Conservation (phyloP, 2,888 invertebrate genomes). For the Drosophila aldrichi region DNA sequence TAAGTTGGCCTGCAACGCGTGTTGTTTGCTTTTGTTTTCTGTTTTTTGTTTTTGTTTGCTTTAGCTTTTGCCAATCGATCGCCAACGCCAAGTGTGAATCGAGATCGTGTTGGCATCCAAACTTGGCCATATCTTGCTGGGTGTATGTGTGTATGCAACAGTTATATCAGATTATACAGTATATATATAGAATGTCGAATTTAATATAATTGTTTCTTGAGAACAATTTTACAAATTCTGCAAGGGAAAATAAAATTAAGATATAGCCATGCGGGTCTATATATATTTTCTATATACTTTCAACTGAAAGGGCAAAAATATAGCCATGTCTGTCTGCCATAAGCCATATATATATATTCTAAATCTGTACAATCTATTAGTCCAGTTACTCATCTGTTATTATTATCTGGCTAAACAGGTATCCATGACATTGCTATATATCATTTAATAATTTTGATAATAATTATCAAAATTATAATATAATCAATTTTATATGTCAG, state of each 20-base stretch:
- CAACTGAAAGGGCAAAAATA: not conserved
- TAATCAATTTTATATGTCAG: not conserved
- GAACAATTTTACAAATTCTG: not conserved
- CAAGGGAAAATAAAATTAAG: not conserved
- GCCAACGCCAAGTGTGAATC: conserved; percentile 23
- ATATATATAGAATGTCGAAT: not conserved
- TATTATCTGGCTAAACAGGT: not conserved
- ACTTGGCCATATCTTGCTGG: conserved; percentile 5
- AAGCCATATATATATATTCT: not conserved
- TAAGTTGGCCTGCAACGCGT: conserved; percentile 49
- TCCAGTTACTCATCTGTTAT: not conserved
- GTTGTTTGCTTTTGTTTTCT: conserved; percentile 17
- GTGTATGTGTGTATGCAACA: not conserved
- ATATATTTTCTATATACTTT: too few species aligned
- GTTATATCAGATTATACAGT: not conserved
- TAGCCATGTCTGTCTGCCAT: not conserved
- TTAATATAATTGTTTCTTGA: not conserved
- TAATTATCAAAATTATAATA: not conserved
- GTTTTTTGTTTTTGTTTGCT: conserved; percentile 42
- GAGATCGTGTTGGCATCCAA: conserved; percentile 27
- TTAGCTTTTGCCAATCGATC: conserved; percentile 38
- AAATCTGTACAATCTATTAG: not conserved
- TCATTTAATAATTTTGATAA: not conserved
- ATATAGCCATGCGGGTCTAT: not conserved
- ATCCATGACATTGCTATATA: not conserved